A percentile compares a stretch with the other conserved stretches of the same genome.
phyloP scores from a whole-genome alignment of 2,888 invertebrate genomes.

The Polydrusus pterygomalis region DNA sequence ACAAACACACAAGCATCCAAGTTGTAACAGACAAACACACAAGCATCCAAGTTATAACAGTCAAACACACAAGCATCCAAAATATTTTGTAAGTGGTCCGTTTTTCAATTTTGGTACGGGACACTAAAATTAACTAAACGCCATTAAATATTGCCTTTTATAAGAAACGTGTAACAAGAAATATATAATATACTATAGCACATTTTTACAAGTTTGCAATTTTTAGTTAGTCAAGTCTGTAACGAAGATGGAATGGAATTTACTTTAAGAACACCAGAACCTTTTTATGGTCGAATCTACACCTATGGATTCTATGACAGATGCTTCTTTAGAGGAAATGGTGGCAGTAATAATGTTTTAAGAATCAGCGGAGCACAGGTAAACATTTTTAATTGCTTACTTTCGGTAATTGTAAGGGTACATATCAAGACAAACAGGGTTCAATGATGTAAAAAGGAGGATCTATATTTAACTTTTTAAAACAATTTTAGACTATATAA shows the following conservation, averaged over 20 bases:
- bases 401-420: too few relatives aligned
- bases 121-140: too few relatives aligned
- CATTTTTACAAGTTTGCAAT: constrained; percentile 9
- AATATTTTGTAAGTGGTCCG: too few relatives aligned
- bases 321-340: constrained; percentile 94
- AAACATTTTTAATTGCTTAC: background rate
- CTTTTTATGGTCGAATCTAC: constrained; percentile 92
- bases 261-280: constrained; percentile 90
- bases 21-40: too few relatives aligned
- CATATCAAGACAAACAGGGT: too few relatives aligned
- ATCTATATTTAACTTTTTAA: background rate
- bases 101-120: too few relatives aligned
- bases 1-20: too few relatives aligned
- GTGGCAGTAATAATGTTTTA: constrained; percentile 87
- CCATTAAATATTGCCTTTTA: too few relatives aligned
- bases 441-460: background rate
- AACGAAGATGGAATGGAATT: constrained; percentile 97
- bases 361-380: constrained; percentile 88
- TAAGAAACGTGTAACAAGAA: background rate
- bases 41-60: too few relatives aligned
- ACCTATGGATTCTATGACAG: constrained; percentile 93
- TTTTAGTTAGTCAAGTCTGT: constrained; percentile 89
- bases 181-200: background rate
- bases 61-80: too few relatives aligned
- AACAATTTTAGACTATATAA: too few relatives aligned